phyloP scores from a whole-genome alignment of 2,888 invertebrate genomes.

The Ellobium chinense region DNA sequence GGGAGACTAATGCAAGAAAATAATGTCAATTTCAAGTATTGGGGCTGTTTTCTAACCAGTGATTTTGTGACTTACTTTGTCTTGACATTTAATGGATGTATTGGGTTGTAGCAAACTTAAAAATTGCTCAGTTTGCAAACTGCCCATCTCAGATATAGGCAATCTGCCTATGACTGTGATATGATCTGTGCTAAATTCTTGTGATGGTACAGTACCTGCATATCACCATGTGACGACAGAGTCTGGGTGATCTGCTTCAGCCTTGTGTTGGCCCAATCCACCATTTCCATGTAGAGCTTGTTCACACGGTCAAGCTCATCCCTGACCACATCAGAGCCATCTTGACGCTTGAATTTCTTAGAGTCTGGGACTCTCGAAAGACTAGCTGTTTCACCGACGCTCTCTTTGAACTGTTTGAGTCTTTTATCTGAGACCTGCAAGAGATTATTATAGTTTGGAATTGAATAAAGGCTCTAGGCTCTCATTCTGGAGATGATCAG shows the following conservation, averaged over 20 bases:
- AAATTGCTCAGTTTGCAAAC: too few species aligned
- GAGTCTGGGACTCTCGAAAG: slow-evolving; percentile 79
- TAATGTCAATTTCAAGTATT: too few species aligned
- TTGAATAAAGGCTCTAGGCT: neutral
- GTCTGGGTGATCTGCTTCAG: slow-evolving; percentile 81
- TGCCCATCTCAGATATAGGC: too few species aligned
- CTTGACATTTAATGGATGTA: too few species aligned
- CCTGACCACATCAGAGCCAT: slow-evolving; percentile 88
- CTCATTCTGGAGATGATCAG: too few species aligned
- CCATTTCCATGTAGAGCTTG: slow-evolving; percentile 85
- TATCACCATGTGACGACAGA: slow-evolving; percentile 79
- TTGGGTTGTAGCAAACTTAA: too few species aligned
- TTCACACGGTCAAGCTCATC: slow-evolving; percentile 90
- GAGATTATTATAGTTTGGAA: neutral
- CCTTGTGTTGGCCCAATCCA: slow-evolving; percentile 79
- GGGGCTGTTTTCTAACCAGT: too few species aligned
- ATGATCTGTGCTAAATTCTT: too few species aligned
- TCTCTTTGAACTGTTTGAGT: slow-evolving; percentile 46
- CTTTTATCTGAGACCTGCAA: slow-evolving; percentile 48
- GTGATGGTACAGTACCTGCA: too few species aligned
- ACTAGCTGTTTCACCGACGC: slow-evolving; percentile 3
- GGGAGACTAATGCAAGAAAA: too few species aligned
- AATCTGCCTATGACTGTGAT: too few species aligned
- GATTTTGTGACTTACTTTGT: too few species aligned
- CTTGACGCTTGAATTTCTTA: slow-evolving; percentile 62